These are phyloP conservation scores for Tinea semifulvella DNA, from an alignment of 2,888 invertebrate genomes.

Conservation along the genomic window DNA sequence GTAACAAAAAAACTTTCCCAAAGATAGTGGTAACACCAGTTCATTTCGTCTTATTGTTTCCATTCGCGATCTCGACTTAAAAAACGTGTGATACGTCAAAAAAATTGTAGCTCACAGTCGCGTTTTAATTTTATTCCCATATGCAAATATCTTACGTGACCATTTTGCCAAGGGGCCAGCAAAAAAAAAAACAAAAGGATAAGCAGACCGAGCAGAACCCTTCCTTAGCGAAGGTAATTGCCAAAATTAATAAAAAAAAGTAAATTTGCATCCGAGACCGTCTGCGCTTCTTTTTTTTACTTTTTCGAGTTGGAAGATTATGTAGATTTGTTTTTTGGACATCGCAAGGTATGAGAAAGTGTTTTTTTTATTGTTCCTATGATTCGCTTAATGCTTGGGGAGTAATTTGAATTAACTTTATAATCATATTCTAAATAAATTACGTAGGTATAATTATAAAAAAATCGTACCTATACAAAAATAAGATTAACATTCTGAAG, in stretches of 20 bases:
- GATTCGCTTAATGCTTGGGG: constrained; percentile 14
- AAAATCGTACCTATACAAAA: too few species aligned
- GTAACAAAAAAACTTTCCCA: constrained; percentile 8
- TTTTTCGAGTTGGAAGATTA: constrained; percentile 21
- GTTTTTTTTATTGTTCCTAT: constrained; percentile 51
- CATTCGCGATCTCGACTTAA: constrained; percentile 19
- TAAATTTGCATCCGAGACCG: constrained; percentile 50
- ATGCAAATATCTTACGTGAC: constrained; percentile 62
- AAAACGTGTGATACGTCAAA: constrained; percentile 59
- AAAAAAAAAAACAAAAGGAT: constrained; percentile 53
- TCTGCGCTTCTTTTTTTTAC: constrained; percentile 39
- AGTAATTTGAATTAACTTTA: constrained; percentile 9
- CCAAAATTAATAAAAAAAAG: constrained; percentile 50
- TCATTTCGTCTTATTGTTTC: constrained; percentile 10
- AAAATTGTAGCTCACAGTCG: constrained; percentile 44
- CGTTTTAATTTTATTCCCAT: constrained; percentile 54
- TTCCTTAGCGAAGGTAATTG: constrained; percentile 47
- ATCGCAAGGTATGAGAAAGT: constrained; percentile 43
- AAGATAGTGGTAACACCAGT: constrained; percentile 3
- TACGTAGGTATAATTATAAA: constrained; percentile 9
- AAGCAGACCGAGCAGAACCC: constrained; percentile 49
- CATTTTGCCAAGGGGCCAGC: constrained; percentile 54
- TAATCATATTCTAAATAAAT: constrained; percentile 4
- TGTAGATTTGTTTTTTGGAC: constrained; percentile 36
- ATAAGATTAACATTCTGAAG: too few species aligned